Evolutionary conservation across 1,140 invertebrate genomes (phyloP).

Genomic region (Drosophila teissieri): DNA sequence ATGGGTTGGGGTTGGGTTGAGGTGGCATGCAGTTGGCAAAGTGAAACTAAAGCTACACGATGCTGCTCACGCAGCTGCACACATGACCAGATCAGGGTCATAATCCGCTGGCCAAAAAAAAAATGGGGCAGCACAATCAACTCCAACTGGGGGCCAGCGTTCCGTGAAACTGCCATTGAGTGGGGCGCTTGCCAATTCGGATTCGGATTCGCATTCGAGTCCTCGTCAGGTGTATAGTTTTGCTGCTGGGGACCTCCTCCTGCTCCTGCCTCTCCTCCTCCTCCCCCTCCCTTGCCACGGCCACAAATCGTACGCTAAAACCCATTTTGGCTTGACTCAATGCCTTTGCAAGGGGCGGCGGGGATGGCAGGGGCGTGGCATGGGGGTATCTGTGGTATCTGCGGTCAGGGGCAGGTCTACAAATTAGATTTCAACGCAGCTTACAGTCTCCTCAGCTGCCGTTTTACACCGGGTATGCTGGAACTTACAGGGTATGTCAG

Average conservation of each 20-base stretch:
- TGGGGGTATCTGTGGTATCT: slow-evolving; percentile 9
- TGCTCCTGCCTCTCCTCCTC: not conserved
- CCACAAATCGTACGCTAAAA: slow-evolving; percentile 76
- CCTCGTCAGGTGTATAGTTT: slow-evolving; percentile 50
- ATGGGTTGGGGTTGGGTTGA: not conserved
- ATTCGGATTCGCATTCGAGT: slow-evolving; percentile 2
- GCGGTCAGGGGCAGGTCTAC: slow-evolving; percentile 47
- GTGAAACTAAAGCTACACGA: slow-evolving; percentile 69
- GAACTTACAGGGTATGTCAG: slow-evolving; percentile 13
- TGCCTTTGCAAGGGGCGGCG: slow-evolving; percentile 13
- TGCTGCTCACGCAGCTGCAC: slow-evolving; percentile 37
- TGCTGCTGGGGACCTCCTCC: slow-evolving; percentile 12
- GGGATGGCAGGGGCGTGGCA: not conserved
- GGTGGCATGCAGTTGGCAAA: slow-evolving; percentile 64
- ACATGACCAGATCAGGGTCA: slow-evolving; percentile 79
- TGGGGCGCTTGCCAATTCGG: slow-evolving; percentile 14
- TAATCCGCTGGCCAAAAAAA: slow-evolving; percentile 68
- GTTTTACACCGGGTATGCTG: slow-evolving; percentile 6
- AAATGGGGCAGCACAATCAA: slow-evolving; percentile 48
- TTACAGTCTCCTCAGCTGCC: slow-evolving; percentile 49
- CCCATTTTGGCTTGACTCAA: slow-evolving; percentile 64
- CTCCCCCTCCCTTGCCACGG: slow-evolving; percentile 9
- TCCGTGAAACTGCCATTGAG: slow-evolving; percentile 41
- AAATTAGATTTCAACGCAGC: slow-evolving; percentile 79
- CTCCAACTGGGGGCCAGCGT: slow-evolving; percentile 39